These are phyloP conservation scores for Miichthys miiuy DNA, from an alignment of 2,797 vertebrate species.

Conservation along the genomic window DNA sequence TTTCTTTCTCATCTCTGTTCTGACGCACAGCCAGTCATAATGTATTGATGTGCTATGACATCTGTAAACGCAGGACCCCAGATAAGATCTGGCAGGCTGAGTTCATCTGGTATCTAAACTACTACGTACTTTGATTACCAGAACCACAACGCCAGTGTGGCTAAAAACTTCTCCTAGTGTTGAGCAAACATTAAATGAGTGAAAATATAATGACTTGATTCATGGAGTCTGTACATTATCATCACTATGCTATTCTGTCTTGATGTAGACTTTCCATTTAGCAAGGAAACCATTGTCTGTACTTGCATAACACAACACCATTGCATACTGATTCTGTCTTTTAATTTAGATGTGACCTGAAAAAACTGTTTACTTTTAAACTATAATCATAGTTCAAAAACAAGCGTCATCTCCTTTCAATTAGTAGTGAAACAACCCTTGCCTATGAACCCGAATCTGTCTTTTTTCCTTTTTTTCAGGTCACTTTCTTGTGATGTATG, in stretches of 20 bases:
- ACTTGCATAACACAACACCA: not conserved
- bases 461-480: slow-evolving; percentile 60
- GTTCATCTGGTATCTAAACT: no score
- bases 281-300: not conserved
- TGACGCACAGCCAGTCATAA: no score
- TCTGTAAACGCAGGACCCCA: no score
- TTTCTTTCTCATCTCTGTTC: no score
- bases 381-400: slow-evolving; percentile 32
- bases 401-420: slow-evolving; percentile 18
- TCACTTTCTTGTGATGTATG: slow-evolving; percentile 76
- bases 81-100: no score
- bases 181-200: not conserved
- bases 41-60: no score
- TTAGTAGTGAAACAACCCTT: slow-evolving; percentile 18
- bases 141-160: no score
- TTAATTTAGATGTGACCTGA: not conserved
- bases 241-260: not conserved
- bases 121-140: no score
- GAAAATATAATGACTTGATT: not conserved
- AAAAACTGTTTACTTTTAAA: slow-evolving; percentile 30
- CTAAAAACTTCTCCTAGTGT: not conserved
- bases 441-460: slow-evolving; percentile 62
- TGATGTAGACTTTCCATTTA: not conserved
- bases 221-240: not conserved
- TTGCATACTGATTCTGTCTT: not conserved